Evolutionary conservation across 2,888 invertebrate species (phyloP).

Genomic region (Amphipoea oculea): DNA sequence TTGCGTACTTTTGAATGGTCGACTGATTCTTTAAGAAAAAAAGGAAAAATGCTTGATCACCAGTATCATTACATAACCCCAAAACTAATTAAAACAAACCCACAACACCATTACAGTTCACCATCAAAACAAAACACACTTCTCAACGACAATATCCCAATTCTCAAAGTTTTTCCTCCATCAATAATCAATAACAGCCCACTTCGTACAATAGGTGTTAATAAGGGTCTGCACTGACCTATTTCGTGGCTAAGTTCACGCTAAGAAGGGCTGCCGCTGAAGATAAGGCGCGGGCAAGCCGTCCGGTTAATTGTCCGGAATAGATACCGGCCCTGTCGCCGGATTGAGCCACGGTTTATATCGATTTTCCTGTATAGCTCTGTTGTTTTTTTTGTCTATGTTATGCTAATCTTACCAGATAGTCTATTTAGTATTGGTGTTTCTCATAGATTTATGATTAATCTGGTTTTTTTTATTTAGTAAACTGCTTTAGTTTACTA

Average conservation of each 20-base stretch:
- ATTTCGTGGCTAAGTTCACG: slow-evolving; percentile 82
- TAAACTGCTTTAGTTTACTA: too few species aligned
- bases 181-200: slow-evolving; percentile 72
- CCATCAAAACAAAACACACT: slow-evolving; percentile 11
- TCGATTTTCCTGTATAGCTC: slow-evolving; percentile 39
- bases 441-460: not conserved
- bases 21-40: not conserved
- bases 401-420: slow-evolving; percentile 42
- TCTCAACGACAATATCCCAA: slow-evolving; percentile 31
- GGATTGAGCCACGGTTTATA: slow-evolving; percentile 57
- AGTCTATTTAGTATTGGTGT: not conserved
- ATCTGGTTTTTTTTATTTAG: not conserved
- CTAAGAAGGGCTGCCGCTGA: slow-evolving; percentile 83
- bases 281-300: slow-evolving; percentile 82
- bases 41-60: not conserved
- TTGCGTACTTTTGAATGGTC: not conserved
- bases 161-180: slow-evolving; percentile 61
- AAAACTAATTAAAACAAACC: slow-evolving; percentile 39
- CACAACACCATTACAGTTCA: slow-evolving; percentile 20
- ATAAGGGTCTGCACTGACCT: slow-evolving; percentile 79
- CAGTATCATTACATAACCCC: not conserved
- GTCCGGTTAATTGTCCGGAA: slow-evolving; percentile 83
- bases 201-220: slow-evolving; percentile 75
- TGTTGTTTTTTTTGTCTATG: slow-evolving; percentile 29
- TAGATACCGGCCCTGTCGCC: slow-evolving; percentile 73